Percentiles rank a stretch among this genome's conserved stretches.
Evolutionary conservation across 2,113 vertebrate genomes (phyloP).

Genomic region (Cervus canadensis): DNA sequence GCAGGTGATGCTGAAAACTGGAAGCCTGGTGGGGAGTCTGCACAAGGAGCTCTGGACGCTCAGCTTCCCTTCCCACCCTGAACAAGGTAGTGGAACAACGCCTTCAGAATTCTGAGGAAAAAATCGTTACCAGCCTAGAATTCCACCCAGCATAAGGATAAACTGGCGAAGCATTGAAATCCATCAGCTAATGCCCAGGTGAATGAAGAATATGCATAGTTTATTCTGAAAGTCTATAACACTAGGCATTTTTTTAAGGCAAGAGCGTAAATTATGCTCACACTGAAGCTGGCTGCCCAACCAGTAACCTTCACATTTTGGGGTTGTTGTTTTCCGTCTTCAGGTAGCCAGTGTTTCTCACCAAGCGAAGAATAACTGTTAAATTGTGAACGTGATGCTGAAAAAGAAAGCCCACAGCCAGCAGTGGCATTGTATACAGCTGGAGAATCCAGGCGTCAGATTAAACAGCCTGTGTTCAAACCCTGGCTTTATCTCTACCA

Average conservation of each 20-base stretch:
- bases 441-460: not conserved
- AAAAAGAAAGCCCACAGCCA: not conserved
- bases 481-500: not conserved
- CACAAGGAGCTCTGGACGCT: not conserved
- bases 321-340: not conserved
- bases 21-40: not conserved
- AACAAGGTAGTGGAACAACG: not conserved
- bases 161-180: not conserved
- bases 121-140: not conserved
- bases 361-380: not conserved
- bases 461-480: not conserved
- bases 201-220: not conserved
- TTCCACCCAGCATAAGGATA: not conserved
- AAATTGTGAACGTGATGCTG: not conserved
- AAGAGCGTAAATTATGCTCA: not conserved
- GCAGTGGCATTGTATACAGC: not conserved
- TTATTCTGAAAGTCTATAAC: not conserved
- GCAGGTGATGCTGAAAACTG: not conserved
- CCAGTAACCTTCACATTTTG: not conserved
- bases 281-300: not conserved
- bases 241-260: not conserved
- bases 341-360: not conserved
- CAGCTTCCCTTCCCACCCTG: too few relatives aligned
- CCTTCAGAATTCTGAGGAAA: not conserved
- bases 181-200: not conserved